Percentiles rank a stretch among this genome's conserved stretches.
Conservation (phyloP, 2,888 invertebrate genomes). For the Ophonus ardosiacus region DNA sequence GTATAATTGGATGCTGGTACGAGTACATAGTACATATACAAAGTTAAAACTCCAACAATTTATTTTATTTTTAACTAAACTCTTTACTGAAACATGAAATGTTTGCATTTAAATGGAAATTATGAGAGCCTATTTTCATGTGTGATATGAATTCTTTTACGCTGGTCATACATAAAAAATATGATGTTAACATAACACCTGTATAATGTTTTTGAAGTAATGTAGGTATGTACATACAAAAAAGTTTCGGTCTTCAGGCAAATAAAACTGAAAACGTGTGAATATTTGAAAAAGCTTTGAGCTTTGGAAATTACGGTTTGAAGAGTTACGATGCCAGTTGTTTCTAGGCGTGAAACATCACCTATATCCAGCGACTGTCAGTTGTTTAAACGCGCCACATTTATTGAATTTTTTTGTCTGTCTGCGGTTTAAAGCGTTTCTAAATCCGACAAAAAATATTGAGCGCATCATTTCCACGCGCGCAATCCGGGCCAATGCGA, state of each 20-base stretch:
- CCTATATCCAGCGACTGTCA: conserved; percentile 5
- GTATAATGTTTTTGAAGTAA: background rate
- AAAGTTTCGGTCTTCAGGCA: background rate
- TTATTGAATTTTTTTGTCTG: conserved; percentile 10
- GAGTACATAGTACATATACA: too few species aligned
- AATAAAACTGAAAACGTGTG: background rate
- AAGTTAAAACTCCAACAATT: too few species aligned
- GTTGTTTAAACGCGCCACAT: background rate
- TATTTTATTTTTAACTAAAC: too few species aligned
- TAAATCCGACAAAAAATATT: conserved; percentile 2
- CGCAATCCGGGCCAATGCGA: background rate
- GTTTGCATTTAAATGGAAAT: too few species aligned
- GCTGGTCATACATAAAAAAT: too few species aligned
- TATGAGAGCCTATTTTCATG: too few species aligned
- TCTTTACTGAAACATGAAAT: too few species aligned
- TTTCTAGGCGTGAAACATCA: background rate
- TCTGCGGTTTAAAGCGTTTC: conserved; percentile 11
- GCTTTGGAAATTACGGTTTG: background rate
- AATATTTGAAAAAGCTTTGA: background rate
- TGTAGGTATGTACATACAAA: background rate
- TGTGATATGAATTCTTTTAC: too few species aligned
- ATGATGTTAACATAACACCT: background rate
- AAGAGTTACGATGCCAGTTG: background rate
- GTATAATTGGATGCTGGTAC: too few species aligned
- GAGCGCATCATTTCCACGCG: background rate